Evolutionary conservation across 2,888 invertebrate genomes (phyloP), one percentile per base, ranked within the genome.

Genomic region (Apomyelois bistriatella): DNA sequence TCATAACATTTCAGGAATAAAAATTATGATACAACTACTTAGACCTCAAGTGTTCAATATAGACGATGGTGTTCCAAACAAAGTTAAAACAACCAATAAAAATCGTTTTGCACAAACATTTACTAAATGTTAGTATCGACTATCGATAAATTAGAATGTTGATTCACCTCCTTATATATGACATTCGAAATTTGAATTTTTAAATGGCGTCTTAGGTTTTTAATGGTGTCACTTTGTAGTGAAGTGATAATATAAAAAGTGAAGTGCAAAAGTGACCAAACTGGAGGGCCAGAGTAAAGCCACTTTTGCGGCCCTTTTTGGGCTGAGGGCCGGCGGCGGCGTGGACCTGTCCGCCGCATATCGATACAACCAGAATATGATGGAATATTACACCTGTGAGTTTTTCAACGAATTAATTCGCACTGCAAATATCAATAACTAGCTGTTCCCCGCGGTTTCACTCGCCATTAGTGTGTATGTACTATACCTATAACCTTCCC

Each of bases 381-480:
- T 98, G 98, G 98, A 98, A 93, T 98, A 98, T 91, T 98, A 98
- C 82, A 98, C 98, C 85, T 98, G 97, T 97, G 94, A 96, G 96
- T 86, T 55, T 10, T n/a, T n/a, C n/a, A n/a, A n/a, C n/a, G n/a
- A n/a, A n/a, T n/a, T n/a, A n/a, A n/a, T n/a, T n/a, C n/a, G n/a
- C n/a, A n/a, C n/a, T n/a, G n/a, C n/a, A n/a, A n/a, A n/a, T n/a
- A n/a, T n/a, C n/a, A n/a, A n/a, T n/a, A n/a, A n/a, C n/a, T n/a
- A n/a, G n/a, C n/a, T n/a, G n/a, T n/a, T n/a, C n/a, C n/a, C n/a
- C n/a, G n/a, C n/a, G n/a, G n/a, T n/a, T n/a, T n/a, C n/a, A n/a
- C n/a, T n/a, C n/a, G n/a, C n/a, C n/a, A n/a, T n/a, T n/a, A n/a
- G n/a, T n/a, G n/a, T n/a, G n/a, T n/a, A n/a, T n/a, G n/a, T n/a